These are phyloP conservation scores for Xerus rutilus DNA, from an alignment of 2,797 vertebrate species.

Conservation along the genomic window DNA sequence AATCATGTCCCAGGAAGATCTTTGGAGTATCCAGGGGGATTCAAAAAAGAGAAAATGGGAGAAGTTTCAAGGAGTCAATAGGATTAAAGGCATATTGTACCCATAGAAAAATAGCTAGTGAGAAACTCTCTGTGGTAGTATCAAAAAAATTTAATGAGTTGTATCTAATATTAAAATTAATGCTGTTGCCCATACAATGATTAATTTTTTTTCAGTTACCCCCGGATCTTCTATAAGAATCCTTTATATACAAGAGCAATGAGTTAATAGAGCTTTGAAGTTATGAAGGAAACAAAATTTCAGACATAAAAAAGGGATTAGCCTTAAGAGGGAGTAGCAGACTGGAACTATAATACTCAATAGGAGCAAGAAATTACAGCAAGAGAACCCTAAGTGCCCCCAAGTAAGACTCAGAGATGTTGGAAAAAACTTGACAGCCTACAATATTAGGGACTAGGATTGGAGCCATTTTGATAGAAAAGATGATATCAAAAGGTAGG, in stretches of 20 bases:
- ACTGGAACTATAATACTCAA: background rate
- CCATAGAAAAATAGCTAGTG: background rate
- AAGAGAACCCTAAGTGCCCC: background rate
- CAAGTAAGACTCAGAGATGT: background rate
- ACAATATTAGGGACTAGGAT: background rate
- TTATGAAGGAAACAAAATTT: background rate
- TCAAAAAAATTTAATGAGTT: background rate
- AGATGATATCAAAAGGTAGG: background rate
- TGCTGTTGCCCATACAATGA: background rate
- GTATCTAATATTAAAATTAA: background rate
- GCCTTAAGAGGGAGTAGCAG: background rate
- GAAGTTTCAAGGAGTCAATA: background rate
- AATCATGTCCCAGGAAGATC: background rate
- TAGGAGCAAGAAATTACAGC: background rate
- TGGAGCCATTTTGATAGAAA: background rate
- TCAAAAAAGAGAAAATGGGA: background rate
- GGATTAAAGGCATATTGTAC: background rate
- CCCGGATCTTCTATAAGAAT: background rate
- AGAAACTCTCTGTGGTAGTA: background rate
- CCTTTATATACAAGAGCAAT: background rate
- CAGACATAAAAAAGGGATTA: background rate
- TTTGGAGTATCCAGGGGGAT: background rate
- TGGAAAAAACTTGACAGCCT: background rate
- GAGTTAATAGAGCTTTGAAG: background rate
- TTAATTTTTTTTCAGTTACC: background rate